phyloP scores from a whole-genome alignment of 1,140 invertebrate species.

The Radopholus similis region DNA sequence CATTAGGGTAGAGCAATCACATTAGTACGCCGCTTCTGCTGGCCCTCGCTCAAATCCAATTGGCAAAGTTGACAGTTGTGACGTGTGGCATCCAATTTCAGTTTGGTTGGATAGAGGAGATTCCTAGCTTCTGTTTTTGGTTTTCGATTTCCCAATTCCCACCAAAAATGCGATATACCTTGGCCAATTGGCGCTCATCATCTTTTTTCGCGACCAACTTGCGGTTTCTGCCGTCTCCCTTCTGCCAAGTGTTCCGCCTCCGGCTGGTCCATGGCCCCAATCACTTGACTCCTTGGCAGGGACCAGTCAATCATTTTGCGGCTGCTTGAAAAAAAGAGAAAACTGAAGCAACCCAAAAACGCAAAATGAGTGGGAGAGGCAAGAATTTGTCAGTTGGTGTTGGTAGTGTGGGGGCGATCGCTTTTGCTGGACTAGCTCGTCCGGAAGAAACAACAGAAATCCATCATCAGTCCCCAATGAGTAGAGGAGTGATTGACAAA shows the following conservation, averaged over 20 bases:
- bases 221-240: neutral
- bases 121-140: too few relatives aligned
- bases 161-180: too few relatives aligned
- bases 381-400: constrained; percentile 1
- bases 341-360: neutral
- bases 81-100: too few relatives aligned
- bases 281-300: neutral
- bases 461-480: neutral
- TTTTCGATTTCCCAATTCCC: too few relatives aligned
- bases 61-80: too few relatives aligned
- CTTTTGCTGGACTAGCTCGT: neutral
- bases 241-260: neutral
- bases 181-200: too few relatives aligned
- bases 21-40: too few relatives aligned
- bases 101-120: too few relatives aligned
- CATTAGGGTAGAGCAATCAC: too few relatives aligned
- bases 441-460: neutral
- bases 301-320: neutral
- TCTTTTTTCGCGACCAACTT: too few relatives aligned
- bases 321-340: neutral
- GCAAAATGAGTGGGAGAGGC: neutral
- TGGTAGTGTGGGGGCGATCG: neutral
- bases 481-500: neutral
- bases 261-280: neutral
- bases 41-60: too few relatives aligned